Evolutionary conservation across 2,797 vertebrate species (phyloP).

Genomic region (Balearica regulorum): DNA sequence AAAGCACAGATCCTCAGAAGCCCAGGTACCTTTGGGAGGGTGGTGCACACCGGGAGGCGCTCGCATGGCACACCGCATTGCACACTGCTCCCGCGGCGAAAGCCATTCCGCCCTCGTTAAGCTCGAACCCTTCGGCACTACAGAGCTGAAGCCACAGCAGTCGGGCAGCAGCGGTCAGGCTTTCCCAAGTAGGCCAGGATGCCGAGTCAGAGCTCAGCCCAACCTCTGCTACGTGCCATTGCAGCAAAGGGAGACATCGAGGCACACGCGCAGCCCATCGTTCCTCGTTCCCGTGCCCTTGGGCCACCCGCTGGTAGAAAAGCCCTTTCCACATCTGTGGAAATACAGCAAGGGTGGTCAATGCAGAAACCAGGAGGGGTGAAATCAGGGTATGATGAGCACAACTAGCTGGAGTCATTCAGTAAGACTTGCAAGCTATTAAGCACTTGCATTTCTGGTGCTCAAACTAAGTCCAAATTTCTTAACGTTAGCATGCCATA

Average conservation of each 20-base stretch:
- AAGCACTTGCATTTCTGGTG: not conserved
- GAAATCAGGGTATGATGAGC: not conserved
- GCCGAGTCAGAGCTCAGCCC: not conserved
- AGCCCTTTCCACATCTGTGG: not conserved
- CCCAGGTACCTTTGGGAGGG: not conserved
- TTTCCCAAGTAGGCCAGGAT: not conserved
- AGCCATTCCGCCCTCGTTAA: not conserved
- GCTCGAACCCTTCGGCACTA: not conserved
- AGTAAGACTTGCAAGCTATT: not conserved
- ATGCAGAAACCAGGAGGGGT: not conserved
- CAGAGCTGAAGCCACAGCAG: not conserved
- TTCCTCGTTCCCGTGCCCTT: not conserved
- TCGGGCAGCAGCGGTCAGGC: not conserved
- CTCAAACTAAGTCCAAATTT: not conserved
- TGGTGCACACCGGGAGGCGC: not conserved
- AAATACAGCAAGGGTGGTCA: not conserved
- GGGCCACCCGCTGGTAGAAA: not conserved
- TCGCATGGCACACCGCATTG: no score
- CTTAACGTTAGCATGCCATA: not conserved
- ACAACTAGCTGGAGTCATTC: not conserved
- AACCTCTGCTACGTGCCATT: not conserved
- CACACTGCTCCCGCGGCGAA: not conserved
- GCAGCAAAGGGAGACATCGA: not conserved
- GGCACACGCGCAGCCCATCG: fast-evolving
- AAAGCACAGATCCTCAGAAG: not conserved